Evolutionary conservation across 2,888 invertebrate genomes (phyloP).

Genomic region (Macropis europaea): DNA sequence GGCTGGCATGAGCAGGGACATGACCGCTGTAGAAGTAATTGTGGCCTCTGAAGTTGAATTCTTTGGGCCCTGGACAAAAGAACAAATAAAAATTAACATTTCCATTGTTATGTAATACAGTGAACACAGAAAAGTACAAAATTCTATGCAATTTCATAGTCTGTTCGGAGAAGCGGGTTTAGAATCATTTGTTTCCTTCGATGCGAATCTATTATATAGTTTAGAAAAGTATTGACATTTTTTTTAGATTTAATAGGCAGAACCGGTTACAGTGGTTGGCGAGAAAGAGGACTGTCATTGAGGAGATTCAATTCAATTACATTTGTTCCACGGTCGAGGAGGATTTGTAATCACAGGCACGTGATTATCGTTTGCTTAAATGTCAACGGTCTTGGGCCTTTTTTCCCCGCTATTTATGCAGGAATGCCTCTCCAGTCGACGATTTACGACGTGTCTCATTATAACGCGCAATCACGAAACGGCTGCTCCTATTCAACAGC

Average conservation of each 20-base stretch:
- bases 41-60: conserved; percentile 92
- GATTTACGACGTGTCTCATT: conserved; percentile 62
- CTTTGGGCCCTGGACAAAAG: conserved; percentile 88
- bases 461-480: conserved; percentile 60
- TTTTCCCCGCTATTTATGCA: conserved; percentile 62
- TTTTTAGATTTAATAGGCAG: too few relatives aligned
- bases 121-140: not conserved
- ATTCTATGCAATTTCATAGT: not conserved
- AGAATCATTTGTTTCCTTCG: too few relatives aligned
- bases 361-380: conserved; percentile 70
- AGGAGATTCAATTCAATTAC: conserved; percentile 17
- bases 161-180: too few relatives aligned
- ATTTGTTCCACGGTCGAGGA: not conserved
- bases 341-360: conserved; percentile 62
- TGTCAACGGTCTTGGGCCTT: conserved; percentile 67
- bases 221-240: too few relatives aligned
- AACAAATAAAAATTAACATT: not conserved
- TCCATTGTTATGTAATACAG: too few relatives aligned
- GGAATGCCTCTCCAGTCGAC: conserved; percentile 54
- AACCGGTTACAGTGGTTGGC: too few relatives aligned
- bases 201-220: too few relatives aligned
- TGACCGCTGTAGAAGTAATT: conserved; percentile 94
- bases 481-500: conserved; percentile 22
- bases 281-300: too few relatives aligned
- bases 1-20: conserved; percentile 88